A percentile compares a stretch with the other conserved stretches of the same genome.
These are phyloP conservation scores for Miltochrista miniata DNA, from an alignment of 2,888 invertebrate genomes.

Conservation along the genomic window DNA sequence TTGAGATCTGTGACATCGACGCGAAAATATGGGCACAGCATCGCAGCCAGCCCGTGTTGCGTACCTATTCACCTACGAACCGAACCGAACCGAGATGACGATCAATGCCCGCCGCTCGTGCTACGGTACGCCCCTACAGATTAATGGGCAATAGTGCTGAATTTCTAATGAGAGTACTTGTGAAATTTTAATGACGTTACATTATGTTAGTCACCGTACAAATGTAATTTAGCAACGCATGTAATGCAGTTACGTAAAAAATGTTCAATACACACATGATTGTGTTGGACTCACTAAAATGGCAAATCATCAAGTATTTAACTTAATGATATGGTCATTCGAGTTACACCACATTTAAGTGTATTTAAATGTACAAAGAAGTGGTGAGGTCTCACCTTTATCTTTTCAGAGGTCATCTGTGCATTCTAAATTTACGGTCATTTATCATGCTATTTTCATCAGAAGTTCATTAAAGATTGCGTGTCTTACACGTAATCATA, in stretches of 20 bases:
- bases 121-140: conserved; percentile 68
- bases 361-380: conserved; percentile 29
- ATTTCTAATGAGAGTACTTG: conserved; percentile 73
- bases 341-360: conserved; percentile 27
- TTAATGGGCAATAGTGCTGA: conserved; percentile 68
- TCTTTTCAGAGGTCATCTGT: conserved; percentile 37
- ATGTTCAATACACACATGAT: conserved; percentile 5
- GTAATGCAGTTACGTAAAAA: conserved; percentile 11
- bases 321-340: conserved; percentile 15
- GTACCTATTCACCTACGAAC: conserved; percentile 28
- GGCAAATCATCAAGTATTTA: conserved; percentile 23
- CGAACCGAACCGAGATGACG: conserved; percentile 56
- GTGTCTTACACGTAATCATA: conserved; percentile 22
- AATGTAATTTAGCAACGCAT: conserved; percentile 6
- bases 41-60: conserved; percentile 56
- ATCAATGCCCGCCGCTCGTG: conserved; percentile 68
- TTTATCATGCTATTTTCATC: conserved; percentile 41
- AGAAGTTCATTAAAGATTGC: conserved; percentile 39
- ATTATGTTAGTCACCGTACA: conserved; percentile 42
- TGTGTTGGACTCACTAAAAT: conserved; percentile 7
- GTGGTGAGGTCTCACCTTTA: conserved; percentile 31
- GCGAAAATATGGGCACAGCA: conserved; percentile 75
- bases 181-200: conserved; percentile 68
- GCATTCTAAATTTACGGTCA: conserved; percentile 29
- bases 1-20: conserved; percentile 76